Base-by-base conservation (phyloP, 2,797 vertebrate genomes). In the Pangasius larnaudii region DNA sequence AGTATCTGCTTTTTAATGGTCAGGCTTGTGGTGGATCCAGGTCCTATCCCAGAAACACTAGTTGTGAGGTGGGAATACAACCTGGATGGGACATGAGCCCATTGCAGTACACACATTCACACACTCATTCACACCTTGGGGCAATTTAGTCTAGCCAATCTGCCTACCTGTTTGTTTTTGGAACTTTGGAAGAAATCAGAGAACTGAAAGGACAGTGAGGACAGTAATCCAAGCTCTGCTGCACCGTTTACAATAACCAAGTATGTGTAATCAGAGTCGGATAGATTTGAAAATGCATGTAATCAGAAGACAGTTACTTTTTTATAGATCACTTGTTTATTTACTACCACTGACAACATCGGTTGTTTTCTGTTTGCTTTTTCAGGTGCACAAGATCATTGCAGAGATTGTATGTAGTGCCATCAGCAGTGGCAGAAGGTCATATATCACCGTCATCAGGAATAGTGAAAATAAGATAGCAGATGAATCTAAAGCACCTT, bases 221-320 rank as follows among this genome's bases (percentile, higher is more conserved):
- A 80, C 30, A 59, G 19, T 59, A 59, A 39, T 56, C 33, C 33
- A 39, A 56, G 33, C 33, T 80, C 56, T 39, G 33, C 77, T 80
- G 30, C 39, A 53, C 77, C 5, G 10, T 80, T 59, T 59, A 39
- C 78, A 36, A 80, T 80, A 59, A 80, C 59, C 78, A 59, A 39
- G 56, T 30, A 77, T 59, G 33, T 80, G 78, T 59, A 80, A 79
- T 58, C 77, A 79, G 77, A 39, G 78, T 59, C 30, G 4, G 30
- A 56, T 27, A 24, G 33, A 27, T 59, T 24, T 27, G 19, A 39
- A 59, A 80, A 80, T 39, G 16, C 8, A 78, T 19, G 56, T 39
- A 80, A 80, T 80, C 53, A 80, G 56, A 80, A 14, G 78, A 59
- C 33, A 24, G 33, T 58, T 39, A 33, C 53, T 80, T 80, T 80